Percentiles rank a stretch among this genome's conserved stretches.
These are phyloP conservation scores for Hydropsyche betteni DNA, from an alignment of 2,888 invertebrate genomes.

Conservation along the genomic window DNA sequence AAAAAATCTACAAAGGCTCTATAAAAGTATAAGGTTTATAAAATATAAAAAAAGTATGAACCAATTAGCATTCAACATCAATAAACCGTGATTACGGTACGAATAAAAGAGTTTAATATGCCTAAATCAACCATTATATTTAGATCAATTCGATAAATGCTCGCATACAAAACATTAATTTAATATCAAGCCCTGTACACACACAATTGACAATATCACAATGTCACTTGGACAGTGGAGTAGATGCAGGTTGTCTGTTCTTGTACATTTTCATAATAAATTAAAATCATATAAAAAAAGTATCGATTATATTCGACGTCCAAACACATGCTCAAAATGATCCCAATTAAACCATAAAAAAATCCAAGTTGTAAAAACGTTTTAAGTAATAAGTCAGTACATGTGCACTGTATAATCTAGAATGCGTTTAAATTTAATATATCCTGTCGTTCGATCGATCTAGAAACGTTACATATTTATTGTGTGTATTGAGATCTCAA, in stretches of 20 bases:
- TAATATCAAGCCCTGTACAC: neutral
- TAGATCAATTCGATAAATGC: constrained; percentile 4
- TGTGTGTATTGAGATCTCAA: constrained; percentile 16
- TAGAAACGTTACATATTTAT: neutral
- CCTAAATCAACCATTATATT: constrained; percentile 2
- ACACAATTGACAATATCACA: constrained; percentile 13
- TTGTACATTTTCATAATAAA: neutral
- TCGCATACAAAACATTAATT: neutral
- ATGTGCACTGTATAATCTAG: constrained; percentile 14
- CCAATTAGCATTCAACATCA: constrained; percentile 25
- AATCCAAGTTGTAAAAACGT: neutral
- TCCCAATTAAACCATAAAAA: constrained; percentile 8
- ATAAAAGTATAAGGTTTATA: neutral
- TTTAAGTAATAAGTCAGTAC: neutral
- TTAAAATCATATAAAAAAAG: constrained; percentile 3
- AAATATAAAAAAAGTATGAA: neutral
- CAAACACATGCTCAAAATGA: too few species aligned
- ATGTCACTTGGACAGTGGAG: constrained; percentile 7
- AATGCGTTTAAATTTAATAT: constrained; percentile 20
- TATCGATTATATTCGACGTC: neutral
- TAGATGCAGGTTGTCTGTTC: constrained; percentile 20
- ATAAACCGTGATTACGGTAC: constrained; percentile 10
- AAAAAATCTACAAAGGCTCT: too few species aligned
- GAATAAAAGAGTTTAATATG: constrained; percentile 11
- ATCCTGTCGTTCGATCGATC: constrained; percentile 23